phyloP scores from a whole-genome alignment of 1,140 invertebrate species.

The Meteorus sp. region DNA sequence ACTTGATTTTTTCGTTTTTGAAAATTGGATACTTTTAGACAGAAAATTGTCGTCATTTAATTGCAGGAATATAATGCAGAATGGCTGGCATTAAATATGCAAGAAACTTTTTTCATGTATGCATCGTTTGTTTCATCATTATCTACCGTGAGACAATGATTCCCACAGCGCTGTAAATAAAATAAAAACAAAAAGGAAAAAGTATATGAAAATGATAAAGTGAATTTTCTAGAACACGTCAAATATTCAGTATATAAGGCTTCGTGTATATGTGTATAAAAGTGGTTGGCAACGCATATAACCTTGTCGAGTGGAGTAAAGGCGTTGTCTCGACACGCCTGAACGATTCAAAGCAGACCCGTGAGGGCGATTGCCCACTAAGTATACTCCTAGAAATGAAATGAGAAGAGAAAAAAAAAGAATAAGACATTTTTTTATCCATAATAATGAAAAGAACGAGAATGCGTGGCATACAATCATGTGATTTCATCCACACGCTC shows the following conservation, averaged over 20 bases:
- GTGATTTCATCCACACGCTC: too few species aligned
- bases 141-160: too few species aligned
- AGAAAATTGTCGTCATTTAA: not conserved
- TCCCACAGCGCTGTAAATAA: too few species aligned
- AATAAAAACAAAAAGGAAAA: slow-evolving; percentile 3
- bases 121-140: not conserved
- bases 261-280: too few species aligned
- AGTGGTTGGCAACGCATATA: slow-evolving; percentile 7
- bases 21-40: not conserved
- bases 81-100: not conserved
- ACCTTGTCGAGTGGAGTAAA: slow-evolving; percentile 17
- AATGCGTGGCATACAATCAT: too few species aligned
- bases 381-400: not conserved
- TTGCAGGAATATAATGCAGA: not conserved
- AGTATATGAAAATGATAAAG: slow-evolving; percentile 13
- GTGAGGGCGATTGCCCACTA: slow-evolving; percentile 12
- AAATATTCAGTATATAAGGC: slow-evolving; percentile 4
- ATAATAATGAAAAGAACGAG: not conserved
- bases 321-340: slow-evolving; percentile 15
- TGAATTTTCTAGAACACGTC: slow-evolving; percentile 19
- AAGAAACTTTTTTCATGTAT: not conserved
- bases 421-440: slow-evolving; percentile 3
- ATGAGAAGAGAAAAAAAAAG: not conserved
- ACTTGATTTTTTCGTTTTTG: not conserved
- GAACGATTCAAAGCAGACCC: not conserved